These are phyloP conservation scores for Isurus oxyrinchus DNA, from an alignment of 2,113 vertebrate species.

Conservation along the genomic window DNA sequence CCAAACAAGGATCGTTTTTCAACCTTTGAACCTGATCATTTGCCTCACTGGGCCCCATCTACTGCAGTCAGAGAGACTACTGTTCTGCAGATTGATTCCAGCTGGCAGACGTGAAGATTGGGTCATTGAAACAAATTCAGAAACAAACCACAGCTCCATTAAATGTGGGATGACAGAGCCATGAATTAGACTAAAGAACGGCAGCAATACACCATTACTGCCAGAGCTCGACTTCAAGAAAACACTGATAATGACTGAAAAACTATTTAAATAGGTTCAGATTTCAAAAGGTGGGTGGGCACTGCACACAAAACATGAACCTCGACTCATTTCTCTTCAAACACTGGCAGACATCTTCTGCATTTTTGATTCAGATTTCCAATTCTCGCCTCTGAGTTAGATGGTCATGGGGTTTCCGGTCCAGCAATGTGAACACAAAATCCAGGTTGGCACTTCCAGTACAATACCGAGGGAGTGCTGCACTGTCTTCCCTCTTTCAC, in stretches of 20 bases:
- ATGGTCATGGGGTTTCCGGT: background rate
- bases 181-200: background rate
- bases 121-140: background rate
- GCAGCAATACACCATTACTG: background rate
- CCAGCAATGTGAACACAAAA: background rate
- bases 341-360: background rate
- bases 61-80: background rate
- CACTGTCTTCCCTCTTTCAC: no score
- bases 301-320: background rate
- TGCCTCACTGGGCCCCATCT: background rate
- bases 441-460: background rate
- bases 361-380: background rate
- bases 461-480: no score
- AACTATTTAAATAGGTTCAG: background rate
- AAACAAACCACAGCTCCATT: background rate
- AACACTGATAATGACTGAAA: background rate
- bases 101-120: background rate
- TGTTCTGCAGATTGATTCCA: background rate
- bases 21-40: background rate
- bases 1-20: background rate
- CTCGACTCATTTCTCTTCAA: no score
- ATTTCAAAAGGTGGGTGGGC: background rate
- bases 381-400: background rate
- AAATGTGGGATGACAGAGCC: background rate
- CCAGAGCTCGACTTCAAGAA: background rate